Base-by-base conservation (phyloP, 2,797 vertebrate genomes). In the Ispidina picta region DNA sequence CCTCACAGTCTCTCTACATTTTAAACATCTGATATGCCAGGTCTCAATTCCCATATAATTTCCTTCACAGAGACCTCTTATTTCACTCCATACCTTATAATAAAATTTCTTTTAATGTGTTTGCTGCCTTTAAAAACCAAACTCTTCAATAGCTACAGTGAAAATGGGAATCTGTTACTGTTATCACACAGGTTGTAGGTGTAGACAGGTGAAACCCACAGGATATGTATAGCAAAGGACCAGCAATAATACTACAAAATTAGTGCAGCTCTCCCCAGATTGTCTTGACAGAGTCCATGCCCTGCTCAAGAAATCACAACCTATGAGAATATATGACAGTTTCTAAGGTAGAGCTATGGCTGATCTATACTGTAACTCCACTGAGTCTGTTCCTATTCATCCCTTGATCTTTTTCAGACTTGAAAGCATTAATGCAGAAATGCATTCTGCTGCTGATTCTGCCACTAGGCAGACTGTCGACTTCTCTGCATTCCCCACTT, bases 241-340 rank as follows among this genome's bases (percentile, higher is more conserved):
- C 41, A 64, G 18, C 2, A 5, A 16, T 19, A 5, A 16, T 19
- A 17, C 10, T 29, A 18, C 29, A 68, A 6, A 68, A 46, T n/a
- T 18, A 23, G 8, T 79, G n/a, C 54, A 64, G 0, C 23, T 73
- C 62, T 78, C 6, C 44, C 55, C 46, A 58, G 35, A 14, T 18
- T 62, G 71, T 22, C 33, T 58, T 88, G 62, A 41, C n/a, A 21
- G 37, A 46, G 44, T 22, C 77, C 33, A 33, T 44, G 23, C 12
- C 31, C 83, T 77, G 28, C 78, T 31, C 63, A 39, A 70, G 76
- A 63, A 88, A 58, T 26, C 46, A 21, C 33, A 71, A 4, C 43
- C 28, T 79, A 0, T 20, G 68, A 64, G 33, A 49, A 49, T 19
- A 22, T 0, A 9, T 31, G 29, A 15, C 1, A 2, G 13, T 65